A percentile compares a stretch with the other conserved stretches of the same genome.
These are phyloP conservation scores for Gallinago undulata DNA, from an alignment of 2,113 vertebrate genomes.

Conservation along the genomic window DNA sequence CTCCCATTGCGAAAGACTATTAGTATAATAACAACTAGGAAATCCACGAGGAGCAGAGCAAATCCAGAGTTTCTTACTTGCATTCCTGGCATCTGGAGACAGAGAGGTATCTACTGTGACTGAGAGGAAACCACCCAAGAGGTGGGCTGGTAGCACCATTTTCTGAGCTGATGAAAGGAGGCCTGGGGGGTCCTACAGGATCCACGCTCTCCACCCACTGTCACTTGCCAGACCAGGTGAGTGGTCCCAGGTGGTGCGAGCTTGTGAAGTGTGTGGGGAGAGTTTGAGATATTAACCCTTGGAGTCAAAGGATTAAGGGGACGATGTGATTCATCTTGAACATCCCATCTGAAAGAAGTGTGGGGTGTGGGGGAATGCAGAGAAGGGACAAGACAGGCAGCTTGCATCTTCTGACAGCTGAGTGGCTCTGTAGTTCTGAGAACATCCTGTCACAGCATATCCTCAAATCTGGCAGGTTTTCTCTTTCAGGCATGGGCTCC, in stretches of 20 bases:
- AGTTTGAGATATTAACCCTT: background rate
- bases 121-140: background rate
- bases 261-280: background rate
- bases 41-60: background rate
- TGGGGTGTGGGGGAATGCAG: background rate
- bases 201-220: background rate
- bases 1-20: background rate
- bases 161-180: background rate
- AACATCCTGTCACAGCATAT: background rate
- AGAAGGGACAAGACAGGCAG: background rate
- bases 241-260: background rate
- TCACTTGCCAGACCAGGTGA: background rate
- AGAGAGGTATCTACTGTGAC: background rate
- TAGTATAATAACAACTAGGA: background rate
- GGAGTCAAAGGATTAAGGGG: background rate
- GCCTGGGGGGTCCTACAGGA: background rate
- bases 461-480: background rate
- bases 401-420: background rate
- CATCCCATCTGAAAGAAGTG: background rate
- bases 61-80: background rate
- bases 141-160: background rate
- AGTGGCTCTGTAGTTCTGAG: background rate
- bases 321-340: background rate
- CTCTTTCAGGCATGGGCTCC: conserved; percentile 31
- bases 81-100: background rate